phyloP scores from a whole-genome alignment of 2,888 invertebrate species.

The Endotricha flammealis region DNA sequence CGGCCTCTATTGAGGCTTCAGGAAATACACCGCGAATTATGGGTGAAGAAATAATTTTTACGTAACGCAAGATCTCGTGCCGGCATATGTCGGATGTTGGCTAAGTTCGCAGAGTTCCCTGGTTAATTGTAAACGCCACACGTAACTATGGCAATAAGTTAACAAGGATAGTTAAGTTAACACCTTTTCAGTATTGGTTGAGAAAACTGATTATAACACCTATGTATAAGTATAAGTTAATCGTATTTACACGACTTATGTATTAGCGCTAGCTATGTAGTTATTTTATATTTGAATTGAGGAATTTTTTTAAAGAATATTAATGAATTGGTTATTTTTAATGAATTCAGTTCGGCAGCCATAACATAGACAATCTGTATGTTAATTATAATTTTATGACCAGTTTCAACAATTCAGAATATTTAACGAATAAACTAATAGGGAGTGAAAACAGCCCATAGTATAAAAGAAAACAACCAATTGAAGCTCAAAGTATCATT shows the following conservation, averaged over 20 bases:
- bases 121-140: constrained; percentile 38
- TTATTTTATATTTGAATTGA: constrained; percentile 45
- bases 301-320: background rate
- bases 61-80: constrained; percentile 42
- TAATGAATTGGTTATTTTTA: background rate
- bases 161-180: constrained; percentile 54
- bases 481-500: too few species aligned
- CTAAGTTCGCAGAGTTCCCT: constrained; percentile 26
- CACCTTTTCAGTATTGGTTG: constrained; percentile 73
- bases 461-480: too few species aligned
- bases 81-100: constrained; percentile 35
- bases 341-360: too few species aligned
- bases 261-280: constrained; percentile 63
- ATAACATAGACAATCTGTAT: too few species aligned
- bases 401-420: too few species aligned
- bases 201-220: constrained; percentile 55
- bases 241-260: constrained; percentile 66
- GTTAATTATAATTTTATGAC: too few species aligned
- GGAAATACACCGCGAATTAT: constrained; percentile 23
- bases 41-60: constrained; percentile 29
- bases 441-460: too few species aligned
- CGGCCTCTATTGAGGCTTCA: constrained; percentile 23
- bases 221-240: constrained; percentile 60
- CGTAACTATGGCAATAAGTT: constrained; percentile 68
- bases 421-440: too few species aligned